A percentile compares a stretch with the other conserved stretches of the same genome.
phyloP scores from a whole-genome alignment of 2,797 vertebrate species.

The Urophycis tenuis region DNA sequence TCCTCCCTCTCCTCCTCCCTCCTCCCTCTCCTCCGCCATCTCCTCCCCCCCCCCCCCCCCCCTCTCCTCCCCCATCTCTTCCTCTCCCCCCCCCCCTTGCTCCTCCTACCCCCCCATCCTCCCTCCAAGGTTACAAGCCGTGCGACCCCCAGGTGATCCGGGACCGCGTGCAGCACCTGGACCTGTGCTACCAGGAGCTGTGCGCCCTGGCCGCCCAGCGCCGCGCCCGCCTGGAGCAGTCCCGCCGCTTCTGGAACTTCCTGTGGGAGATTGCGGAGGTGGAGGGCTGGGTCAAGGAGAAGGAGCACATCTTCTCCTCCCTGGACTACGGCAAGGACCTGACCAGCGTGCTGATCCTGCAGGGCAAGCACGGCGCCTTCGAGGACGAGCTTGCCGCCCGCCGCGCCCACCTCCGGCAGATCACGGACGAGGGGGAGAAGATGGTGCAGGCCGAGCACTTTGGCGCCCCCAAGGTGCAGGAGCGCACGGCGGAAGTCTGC shows the following conservation, averaged over 20 bases:
- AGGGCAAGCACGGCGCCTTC: slow-evolving; percentile 88
- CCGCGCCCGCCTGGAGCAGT: slow-evolving; percentile 81
- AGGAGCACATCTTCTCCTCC: slow-evolving; percentile 91
- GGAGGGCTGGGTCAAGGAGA: slow-evolving; percentile 93
- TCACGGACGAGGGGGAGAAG: slow-evolving; percentile 72
- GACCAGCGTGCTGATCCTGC: slow-evolving; percentile 83
- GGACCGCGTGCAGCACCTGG: slow-evolving; percentile 84
- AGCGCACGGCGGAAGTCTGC: slow-evolving; percentile 69
- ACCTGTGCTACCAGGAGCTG: slow-evolving; percentile 83
- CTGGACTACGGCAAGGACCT: slow-evolving; percentile 93
- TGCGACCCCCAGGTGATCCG: slow-evolving; percentile 91
- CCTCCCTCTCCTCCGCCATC: too few species aligned
- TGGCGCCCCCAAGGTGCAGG: slow-evolving; percentile 70
- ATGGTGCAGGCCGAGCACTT: slow-evolving; percentile 78
- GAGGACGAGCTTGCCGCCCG: slow-evolving; percentile 87
- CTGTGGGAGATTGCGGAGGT: slow-evolving; percentile 90
- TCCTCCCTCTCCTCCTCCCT: too few species aligned
- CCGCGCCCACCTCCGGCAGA: slow-evolving; percentile 68
- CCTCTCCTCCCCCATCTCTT: too few species aligned
- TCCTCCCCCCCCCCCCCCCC: too few species aligned
- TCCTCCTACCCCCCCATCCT: neutral
- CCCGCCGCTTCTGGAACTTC: slow-evolving; percentile 87
- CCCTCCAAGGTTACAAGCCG: slow-evolving; percentile 83
- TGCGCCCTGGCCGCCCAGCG: slow-evolving; percentile 76
- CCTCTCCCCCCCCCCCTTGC: too few species aligned